phyloP scores from a whole-genome alignment of 2,888 invertebrate species.

The Phaedon cochleariae region DNA sequence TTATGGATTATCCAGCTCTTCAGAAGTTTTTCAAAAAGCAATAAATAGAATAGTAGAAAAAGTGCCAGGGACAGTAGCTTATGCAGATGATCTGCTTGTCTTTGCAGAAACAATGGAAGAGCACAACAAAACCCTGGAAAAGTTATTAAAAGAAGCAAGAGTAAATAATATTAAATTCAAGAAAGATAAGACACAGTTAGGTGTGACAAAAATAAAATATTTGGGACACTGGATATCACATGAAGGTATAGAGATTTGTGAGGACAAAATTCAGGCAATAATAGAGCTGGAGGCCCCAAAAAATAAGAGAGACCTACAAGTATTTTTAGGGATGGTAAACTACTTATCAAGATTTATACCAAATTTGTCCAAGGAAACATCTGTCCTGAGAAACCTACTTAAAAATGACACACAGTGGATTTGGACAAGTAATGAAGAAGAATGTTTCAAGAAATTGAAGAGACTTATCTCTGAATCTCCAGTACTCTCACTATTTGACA shows the following conservation, averaged over 20 bases:
- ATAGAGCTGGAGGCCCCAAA: constrained; percentile 7
- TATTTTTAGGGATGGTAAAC: constrained; percentile 17
- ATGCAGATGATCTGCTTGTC: constrained; percentile 1
- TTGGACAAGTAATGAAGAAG: constrained; percentile 1
- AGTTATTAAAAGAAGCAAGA: neutral
- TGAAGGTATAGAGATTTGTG: constrained; percentile 13
- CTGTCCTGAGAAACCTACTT: constrained; percentile 1
- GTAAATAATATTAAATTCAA: constrained; percentile 12
- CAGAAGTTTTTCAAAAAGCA: too few species aligned
- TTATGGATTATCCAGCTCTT: neutral
- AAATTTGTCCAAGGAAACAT: constrained; percentile 3
- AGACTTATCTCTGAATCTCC: neutral
- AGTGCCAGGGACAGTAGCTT: constrained; percentile 8
- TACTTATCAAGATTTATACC: constrained; percentile 1
- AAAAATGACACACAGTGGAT: constrained; percentile 9
- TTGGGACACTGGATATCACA: too few species aligned
- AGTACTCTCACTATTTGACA: neutral
- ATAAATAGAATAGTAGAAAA: constrained; percentile 7
- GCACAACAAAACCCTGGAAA: neutral
- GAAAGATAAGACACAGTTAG: too few species aligned
- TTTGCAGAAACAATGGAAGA: constrained; percentile 5
- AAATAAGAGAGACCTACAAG: constrained; percentile 12
- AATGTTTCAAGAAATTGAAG: constrained; percentile 3
- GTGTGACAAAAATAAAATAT: too few species aligned
- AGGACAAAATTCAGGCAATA: constrained; percentile 12